phyloP scores from a whole-genome alignment of 2,113 vertebrate species.

The Podarcis cretensis region DNA sequence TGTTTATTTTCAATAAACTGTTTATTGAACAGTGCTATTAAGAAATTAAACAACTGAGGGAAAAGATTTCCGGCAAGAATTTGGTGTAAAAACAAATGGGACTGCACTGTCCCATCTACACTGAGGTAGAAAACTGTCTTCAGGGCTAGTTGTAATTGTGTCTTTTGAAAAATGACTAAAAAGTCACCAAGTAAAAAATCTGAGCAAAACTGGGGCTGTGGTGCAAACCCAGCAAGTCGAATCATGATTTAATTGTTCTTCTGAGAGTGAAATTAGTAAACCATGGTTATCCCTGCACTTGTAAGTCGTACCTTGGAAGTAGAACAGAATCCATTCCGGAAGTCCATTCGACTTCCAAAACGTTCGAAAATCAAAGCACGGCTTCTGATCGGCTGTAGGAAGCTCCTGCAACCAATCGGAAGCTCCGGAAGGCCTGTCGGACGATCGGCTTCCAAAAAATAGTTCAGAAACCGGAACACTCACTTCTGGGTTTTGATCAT shows the following conservation, averaged over 20 bases:
- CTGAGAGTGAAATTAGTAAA: not conserved
- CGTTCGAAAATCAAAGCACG: too few species aligned
- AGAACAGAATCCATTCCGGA: too few species aligned
- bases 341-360: too few species aligned
- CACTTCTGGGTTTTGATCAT: too few species aligned
- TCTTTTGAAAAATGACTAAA: not conserved
- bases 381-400: too few species aligned
- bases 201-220: not conserved
- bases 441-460: too few species aligned
- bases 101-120: not conserved
- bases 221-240: not conserved
- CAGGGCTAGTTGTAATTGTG: not conserved
- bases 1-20: not conserved
- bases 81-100: not conserved
- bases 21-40: too few species aligned
- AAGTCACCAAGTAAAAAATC: too few species aligned
- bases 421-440: too few species aligned
- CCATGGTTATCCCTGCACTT: not conserved
- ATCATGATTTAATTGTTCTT: not conserved
- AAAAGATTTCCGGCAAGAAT: not conserved
- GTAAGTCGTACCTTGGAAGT: too few species aligned
- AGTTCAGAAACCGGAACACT: too few species aligned
- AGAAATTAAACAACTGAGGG: not conserved
- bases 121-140: not conserved
- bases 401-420: too few species aligned